Conservation (phyloP, 2,797 vertebrate species). For the Echeneis naucrates region DNA sequence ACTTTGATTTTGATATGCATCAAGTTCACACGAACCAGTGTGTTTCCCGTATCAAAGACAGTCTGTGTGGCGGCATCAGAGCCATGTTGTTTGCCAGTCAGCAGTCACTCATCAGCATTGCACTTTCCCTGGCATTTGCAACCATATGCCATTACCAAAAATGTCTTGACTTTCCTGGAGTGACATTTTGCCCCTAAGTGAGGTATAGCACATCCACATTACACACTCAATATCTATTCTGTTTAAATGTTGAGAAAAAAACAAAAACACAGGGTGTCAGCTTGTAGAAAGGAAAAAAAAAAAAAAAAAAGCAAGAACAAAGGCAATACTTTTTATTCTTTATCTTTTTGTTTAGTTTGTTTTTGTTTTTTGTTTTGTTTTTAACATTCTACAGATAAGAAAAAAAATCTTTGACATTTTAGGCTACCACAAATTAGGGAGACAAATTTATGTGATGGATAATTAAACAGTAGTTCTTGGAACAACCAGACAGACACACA, state of each 20-base stretch:
- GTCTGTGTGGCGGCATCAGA: conserved; percentile 35
- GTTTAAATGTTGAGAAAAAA: conserved; percentile 68
- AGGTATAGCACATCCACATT: conserved; percentile 76
- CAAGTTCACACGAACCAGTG: conserved; percentile 31
- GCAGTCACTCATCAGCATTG: conserved; percentile 72
- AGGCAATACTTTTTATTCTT: not conserved
- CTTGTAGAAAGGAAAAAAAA: conserved; percentile 11
- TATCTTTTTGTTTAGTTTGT: not conserved
- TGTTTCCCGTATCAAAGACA: conserved; percentile 63
- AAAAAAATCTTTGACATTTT: conserved; percentile 1
- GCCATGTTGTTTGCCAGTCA: conserved; percentile 47
- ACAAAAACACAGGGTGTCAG: conserved; percentile 24
- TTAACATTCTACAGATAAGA: not conserved
- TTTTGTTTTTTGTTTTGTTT: too few relatives aligned
- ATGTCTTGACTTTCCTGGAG: conserved; percentile 75
- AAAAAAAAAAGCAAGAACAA: not conserved
- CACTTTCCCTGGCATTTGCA: conserved; percentile 83
- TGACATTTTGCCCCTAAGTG: conserved; percentile 84
- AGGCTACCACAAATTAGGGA: not conserved
- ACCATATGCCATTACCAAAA: conserved; percentile 79
- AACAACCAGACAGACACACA: not conserved
- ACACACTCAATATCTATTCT: conserved; percentile 57
- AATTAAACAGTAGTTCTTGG: not conserved
- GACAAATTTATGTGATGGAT: not conserved
- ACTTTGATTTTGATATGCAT: conserved; percentile 48